These are phyloP conservation scores for Pedetes capensis DNA, from an alignment of 2,113 vertebrate species.

Conservation along the genomic window DNA sequence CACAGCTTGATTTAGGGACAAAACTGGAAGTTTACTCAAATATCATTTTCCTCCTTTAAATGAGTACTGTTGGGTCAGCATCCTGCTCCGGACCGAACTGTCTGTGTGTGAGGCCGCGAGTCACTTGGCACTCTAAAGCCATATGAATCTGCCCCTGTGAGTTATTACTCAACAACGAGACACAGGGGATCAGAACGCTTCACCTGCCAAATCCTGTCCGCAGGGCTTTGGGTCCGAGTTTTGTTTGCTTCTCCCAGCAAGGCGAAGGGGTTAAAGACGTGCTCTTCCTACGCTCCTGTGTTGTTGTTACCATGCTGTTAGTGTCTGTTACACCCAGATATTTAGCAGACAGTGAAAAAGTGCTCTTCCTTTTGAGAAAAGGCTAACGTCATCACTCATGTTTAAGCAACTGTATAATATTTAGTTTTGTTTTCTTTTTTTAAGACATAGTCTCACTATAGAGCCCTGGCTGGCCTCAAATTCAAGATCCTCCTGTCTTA, in stretches of 20 bases:
- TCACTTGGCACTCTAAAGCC: background rate
- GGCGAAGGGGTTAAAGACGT: background rate
- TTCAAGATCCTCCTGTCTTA: background rate
- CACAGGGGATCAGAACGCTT: background rate
- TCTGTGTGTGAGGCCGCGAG: background rate
- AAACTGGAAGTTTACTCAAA: background rate
- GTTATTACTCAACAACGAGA: background rate
- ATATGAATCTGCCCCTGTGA: background rate
- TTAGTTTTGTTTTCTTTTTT: too few species aligned
- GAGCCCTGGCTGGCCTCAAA: background rate
- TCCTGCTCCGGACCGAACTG: background rate
- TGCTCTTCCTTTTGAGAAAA: background rate
- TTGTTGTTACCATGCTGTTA: background rate
- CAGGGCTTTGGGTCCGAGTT: background rate
- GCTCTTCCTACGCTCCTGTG: background rate
- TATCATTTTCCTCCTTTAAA: background rate
- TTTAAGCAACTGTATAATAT: background rate
- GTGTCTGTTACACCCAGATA: background rate
- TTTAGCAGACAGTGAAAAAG: background rate
- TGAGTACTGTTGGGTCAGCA: background rate
- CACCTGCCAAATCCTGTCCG: background rate
- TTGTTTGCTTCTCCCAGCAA: background rate
- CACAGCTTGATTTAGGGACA: constrained; percentile 1
- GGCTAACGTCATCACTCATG: background rate
- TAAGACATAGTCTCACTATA: background rate